These are phyloP conservation scores for Chrysemys picta DNA, from an alignment of 2,113 vertebrate species.

Conservation along the genomic window DNA sequence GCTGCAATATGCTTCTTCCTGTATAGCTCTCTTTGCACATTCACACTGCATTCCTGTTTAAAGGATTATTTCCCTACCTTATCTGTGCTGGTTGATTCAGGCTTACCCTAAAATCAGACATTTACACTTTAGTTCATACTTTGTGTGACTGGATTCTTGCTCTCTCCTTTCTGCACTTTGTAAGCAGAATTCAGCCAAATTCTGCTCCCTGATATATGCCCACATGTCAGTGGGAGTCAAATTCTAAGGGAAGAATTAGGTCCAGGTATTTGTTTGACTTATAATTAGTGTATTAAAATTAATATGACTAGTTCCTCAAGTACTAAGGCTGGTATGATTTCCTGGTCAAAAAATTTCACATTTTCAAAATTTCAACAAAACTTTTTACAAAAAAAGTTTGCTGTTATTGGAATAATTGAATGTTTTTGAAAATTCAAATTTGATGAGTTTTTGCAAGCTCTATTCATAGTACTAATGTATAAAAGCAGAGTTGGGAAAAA, in stretches of 20 bases:
- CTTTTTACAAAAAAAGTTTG: background rate
- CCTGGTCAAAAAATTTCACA: background rate
- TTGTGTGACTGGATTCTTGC: constrained; percentile 33
- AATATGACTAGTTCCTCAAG: background rate
- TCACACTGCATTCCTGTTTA: constrained; percentile 39
- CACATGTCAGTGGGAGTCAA: background rate
- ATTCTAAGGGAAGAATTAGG: too few species aligned
- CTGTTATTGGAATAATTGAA: background rate
- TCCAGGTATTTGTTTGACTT: background rate
- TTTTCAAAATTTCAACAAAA: rapidly evolving
- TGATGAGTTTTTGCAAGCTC: background rate
- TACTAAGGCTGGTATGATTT: background rate
- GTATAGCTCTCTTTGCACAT: constrained; percentile 38
- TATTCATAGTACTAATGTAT: background rate
- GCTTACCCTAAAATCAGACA: constrained; percentile 54
- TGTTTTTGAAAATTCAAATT: background rate
- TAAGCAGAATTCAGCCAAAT: constrained; percentile 30
- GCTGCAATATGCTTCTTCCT: constrained; percentile 48
- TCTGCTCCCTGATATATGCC: constrained; percentile 2
- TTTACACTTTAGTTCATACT: background rate
- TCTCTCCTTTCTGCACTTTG: background rate
- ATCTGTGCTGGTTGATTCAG: constrained; percentile 64
- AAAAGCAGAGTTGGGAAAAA: background rate
- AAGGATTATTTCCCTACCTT: constrained; percentile 64
- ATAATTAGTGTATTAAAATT: background rate